These are phyloP conservation scores for Zeuzera pyrina DNA, from an alignment of 2,888 invertebrate genomes.

Conservation along the genomic window DNA sequence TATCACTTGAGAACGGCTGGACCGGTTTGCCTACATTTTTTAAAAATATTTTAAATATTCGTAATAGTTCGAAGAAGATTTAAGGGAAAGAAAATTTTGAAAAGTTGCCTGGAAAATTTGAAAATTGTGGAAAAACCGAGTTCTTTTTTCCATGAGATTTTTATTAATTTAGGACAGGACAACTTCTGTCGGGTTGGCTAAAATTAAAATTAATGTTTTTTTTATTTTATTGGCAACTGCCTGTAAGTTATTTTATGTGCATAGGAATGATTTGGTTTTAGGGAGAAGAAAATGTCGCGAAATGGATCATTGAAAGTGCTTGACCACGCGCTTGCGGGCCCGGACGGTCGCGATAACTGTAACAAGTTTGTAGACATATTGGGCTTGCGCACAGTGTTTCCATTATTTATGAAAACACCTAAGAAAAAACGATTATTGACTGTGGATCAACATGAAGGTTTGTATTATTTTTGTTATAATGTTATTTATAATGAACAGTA, in stretches of 20 bases:
- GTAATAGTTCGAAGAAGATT: too few relatives aligned
- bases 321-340: slow-evolving; percentile 97
- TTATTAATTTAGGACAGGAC: too few relatives aligned
- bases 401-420: slow-evolving; percentile 99
- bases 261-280: slow-evolving; percentile 18
- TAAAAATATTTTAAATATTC: too few relatives aligned
- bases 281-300: slow-evolving; percentile 95
- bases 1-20: too few relatives aligned
- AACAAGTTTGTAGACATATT: slow-evolving; percentile 98
- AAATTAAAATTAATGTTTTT: too few relatives aligned
- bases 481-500: background rate
- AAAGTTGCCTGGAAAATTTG: too few relatives aligned
- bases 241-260: background rate
- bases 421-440: slow-evolving; percentile 86
- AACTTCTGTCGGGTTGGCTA: too few relatives aligned
- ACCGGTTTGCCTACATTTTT: too few relatives aligned
- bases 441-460: slow-evolving; percentile 91
- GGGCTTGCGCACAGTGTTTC: slow-evolving; percentile 96
- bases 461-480: slow-evolving; percentile 1
- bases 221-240: too few relatives aligned
- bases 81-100: too few relatives aligned
- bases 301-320: slow-evolving; percentile 97
- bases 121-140: too few relatives aligned
- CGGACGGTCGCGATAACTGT: slow-evolving; percentile 95
- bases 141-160: too few relatives aligned